phyloP scores from a whole-genome alignment of 1,140 invertebrate species.

The Bombus confusus region DNA sequence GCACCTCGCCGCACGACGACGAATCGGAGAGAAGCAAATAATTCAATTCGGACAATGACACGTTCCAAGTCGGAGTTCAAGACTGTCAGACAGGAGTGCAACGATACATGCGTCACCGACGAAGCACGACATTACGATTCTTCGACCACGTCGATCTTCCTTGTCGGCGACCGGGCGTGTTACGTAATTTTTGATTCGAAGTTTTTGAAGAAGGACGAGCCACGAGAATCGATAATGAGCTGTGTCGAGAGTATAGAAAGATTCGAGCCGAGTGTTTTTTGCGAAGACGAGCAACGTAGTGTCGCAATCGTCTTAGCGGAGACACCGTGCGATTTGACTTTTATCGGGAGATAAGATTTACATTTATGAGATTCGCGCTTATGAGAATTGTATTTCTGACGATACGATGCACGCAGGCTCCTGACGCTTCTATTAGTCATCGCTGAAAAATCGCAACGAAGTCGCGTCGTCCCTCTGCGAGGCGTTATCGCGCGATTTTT shows the following conservation, averaged over 20 bases:
- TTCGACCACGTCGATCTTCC: not conserved
- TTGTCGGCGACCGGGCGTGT: not conserved
- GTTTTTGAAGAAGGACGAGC: not conserved
- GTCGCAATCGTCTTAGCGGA: too few relatives aligned
- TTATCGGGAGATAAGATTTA: too few relatives aligned
- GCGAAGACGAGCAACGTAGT: too few relatives aligned
- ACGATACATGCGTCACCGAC: slow-evolving; percentile 7
- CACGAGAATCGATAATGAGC: not conserved
- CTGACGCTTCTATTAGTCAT: not conserved
- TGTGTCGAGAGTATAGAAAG: not conserved
- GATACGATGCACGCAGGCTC: too few relatives aligned
- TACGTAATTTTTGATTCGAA: not conserved
- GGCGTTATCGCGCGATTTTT: slow-evolving; percentile 1
- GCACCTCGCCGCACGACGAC: not conserved
- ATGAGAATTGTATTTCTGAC: too few relatives aligned
- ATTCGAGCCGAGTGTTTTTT: not conserved
- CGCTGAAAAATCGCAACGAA: not conserved
- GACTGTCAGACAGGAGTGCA: not conserved
- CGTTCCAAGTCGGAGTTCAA: slow-evolving; percentile 32
- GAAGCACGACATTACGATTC: not conserved
- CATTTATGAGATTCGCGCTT: too few relatives aligned
- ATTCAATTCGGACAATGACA: slow-evolving; percentile 31
- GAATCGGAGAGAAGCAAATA: slow-evolving; percentile 14
- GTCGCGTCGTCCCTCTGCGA: not conserved
- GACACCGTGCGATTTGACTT: too few relatives aligned